phyloP scores from a whole-genome alignment of 1,140 invertebrate species.

The Scaptomyza hsui region DNA sequence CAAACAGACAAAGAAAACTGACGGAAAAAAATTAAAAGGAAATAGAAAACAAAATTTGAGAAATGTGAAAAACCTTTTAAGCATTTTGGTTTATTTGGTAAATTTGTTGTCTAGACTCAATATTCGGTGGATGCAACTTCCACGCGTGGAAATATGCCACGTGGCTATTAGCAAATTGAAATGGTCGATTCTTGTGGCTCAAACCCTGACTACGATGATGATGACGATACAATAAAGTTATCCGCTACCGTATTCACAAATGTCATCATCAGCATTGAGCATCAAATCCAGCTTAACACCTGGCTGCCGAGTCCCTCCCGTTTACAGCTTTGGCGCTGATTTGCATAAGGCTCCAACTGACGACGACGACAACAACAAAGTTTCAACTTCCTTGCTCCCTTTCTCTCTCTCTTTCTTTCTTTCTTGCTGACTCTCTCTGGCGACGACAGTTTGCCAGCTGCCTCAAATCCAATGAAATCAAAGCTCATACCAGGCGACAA shows the following conservation, averaged over 20 bases:
- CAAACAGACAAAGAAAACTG: conserved; percentile 7
- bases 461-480: conserved; percentile 51
- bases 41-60: neutral
- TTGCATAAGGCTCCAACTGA: conserved; percentile 61
- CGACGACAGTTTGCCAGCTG: conserved; percentile 9
- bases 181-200: conserved; percentile 52
- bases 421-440: neutral
- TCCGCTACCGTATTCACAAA: conserved; percentile 21
- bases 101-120: conserved; percentile 68
- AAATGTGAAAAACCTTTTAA: conserved; percentile 67
- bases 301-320: conserved; percentile 19
- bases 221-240: conserved; percentile 39
- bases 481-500: conserved; percentile 40
- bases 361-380: conserved; percentile 55
- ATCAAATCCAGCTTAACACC: conserved; percentile 31
- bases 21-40: conserved; percentile 9
- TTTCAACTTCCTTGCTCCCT: conserved; percentile 18
- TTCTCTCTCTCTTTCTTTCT: too few relatives aligned
- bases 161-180: conserved; percentile 72
- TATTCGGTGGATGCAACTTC: conserved; percentile 29
- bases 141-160: conserved; percentile 65
- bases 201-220: conserved; percentile 23
- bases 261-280: conserved; percentile 47
- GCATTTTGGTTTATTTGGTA: conserved; percentile 48
- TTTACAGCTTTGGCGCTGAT: conserved; percentile 47